These are phyloP conservation scores for Orius insidiosus DNA, from an alignment of 1,140 invertebrate species.

Conservation along the genomic window DNA sequence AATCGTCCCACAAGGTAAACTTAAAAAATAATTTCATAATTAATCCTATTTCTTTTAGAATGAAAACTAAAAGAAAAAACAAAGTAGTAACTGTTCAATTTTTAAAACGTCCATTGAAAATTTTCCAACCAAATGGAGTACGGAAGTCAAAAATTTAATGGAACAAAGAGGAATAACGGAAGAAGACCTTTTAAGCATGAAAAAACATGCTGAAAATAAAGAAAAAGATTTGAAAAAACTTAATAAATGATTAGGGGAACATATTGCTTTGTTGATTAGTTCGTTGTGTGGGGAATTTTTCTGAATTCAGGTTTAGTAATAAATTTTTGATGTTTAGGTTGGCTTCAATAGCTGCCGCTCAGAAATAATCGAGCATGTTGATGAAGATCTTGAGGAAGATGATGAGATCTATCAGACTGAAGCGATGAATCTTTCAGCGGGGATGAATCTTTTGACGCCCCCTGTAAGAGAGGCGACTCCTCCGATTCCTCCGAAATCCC, in stretches of 20 bases:
- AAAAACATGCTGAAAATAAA: neutral
- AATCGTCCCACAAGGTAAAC: constrained; percentile 3
- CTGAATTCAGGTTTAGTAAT: too few relatives aligned
- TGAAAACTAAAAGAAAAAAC: too few relatives aligned
- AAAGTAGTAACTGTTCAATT: too few relatives aligned
- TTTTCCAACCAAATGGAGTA: too few relatives aligned
- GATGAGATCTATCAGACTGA: constrained; percentile 21
- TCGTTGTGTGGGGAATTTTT: too few relatives aligned
- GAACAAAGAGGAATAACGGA: neutral
- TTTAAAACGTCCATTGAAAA: too few relatives aligned
- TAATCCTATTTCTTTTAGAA: too few relatives aligned
- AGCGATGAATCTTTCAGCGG: constrained; percentile 23
- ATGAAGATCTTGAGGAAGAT: constrained; percentile 16
- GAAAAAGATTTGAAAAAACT: constrained; percentile 3
- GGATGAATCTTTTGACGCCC: constrained; percentile 1
- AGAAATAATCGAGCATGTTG: constrained; percentile 11
- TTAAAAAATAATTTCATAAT: too few relatives aligned
- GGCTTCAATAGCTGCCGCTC: constrained; percentile 15
- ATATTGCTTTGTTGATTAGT: too few relatives aligned
- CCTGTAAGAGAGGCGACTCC: constrained; percentile 9
- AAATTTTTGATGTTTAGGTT: constrained; percentile 10
- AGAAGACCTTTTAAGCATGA: constrained; percentile 1
- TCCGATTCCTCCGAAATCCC: constrained; percentile 23
- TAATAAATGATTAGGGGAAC: too few relatives aligned
- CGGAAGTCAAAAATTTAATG: too few relatives aligned